Evolutionary conservation across 2,888 invertebrate species (phyloP).

Genomic region (Parnassius orleans): DNA sequence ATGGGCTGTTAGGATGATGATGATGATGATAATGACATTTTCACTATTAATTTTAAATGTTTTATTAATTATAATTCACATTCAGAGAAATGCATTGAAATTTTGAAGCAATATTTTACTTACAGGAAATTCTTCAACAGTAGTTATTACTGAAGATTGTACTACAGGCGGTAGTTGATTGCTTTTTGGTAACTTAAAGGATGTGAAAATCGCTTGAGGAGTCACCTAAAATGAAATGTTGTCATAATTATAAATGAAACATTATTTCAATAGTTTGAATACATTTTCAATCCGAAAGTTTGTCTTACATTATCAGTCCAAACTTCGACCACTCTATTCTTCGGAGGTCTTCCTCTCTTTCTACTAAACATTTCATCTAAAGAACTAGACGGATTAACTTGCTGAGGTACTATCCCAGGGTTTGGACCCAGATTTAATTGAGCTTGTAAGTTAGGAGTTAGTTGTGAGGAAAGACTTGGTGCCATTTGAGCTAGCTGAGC

Average conservation of each 20-base stretch:
- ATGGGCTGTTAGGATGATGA: no score
- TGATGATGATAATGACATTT: neutral
- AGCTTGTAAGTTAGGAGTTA: constrained; percentile 70
- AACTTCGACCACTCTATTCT: constrained; percentile 95
- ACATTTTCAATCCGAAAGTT: neutral
- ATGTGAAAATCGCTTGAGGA: constrained; percentile 95
- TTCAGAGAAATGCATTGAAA: constrained; percentile 3
- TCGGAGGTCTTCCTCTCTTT: constrained; percentile 97
- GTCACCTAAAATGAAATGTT: constrained; percentile 72
- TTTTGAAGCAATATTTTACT: constrained; percentile 36
- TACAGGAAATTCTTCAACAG: constrained; percentile 74
- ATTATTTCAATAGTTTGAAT: constrained; percentile 23
- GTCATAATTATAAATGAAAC: neutral
- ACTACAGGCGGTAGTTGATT: constrained; percentile 68
- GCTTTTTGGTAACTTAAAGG: constrained; percentile 93
- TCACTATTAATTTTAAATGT: neutral
- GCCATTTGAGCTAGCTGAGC: constrained; percentile 75
- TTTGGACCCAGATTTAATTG: constrained; percentile 67
- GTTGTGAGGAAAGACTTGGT: constrained; percentile 64
- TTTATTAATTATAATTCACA: neutral
- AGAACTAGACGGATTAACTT: constrained; percentile 82
- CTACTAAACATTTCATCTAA: constrained; percentile 96
- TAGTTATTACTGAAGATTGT: constrained; percentile 65
- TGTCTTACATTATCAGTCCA: constrained; percentile 89
- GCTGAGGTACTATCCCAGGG: constrained; percentile 61